phyloP scores from a whole-genome alignment of 2,797 vertebrate genomes.

The Nyctalus aviator region DNA sequence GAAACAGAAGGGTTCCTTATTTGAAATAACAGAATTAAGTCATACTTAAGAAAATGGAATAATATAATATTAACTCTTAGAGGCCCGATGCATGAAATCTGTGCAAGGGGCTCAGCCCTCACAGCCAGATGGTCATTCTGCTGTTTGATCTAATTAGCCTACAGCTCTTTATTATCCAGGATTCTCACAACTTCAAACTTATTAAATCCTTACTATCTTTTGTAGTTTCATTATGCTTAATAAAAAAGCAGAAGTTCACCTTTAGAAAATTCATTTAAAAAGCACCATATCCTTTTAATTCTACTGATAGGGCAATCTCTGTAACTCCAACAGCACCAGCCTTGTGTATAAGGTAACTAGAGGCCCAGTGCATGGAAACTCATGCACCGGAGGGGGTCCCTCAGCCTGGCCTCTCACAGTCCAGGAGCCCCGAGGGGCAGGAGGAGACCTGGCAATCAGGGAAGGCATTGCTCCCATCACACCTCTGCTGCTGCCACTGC shows the following conservation, averaged over 20 bases:
- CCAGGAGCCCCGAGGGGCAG: too few relatives aligned
- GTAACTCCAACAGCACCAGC: neutral
- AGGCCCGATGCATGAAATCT: too few relatives aligned
- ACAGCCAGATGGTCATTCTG: too few relatives aligned
- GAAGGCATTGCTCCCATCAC: too few relatives aligned
- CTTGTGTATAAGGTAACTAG: neutral
- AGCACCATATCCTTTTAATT: neutral
- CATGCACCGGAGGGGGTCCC: too few relatives aligned
- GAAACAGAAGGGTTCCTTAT: constrained; percentile 11
- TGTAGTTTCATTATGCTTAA: constrained; percentile 2
- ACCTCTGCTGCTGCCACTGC: too few relatives aligned
- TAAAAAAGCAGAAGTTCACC: neutral
- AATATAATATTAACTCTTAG: neutral
- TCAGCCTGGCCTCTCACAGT: too few relatives aligned
- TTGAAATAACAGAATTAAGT: constrained; percentile 35
- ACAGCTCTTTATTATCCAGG: too few relatives aligned
- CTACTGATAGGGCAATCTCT: neutral
- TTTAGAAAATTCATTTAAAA: constrained; percentile 24
- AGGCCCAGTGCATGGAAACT: too few relatives aligned
- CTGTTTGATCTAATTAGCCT: too few relatives aligned
- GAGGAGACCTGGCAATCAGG: too few relatives aligned
- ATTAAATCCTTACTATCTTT: neutral
- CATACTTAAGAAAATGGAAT: neutral
- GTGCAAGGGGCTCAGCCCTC: too few relatives aligned
- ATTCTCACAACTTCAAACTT: constrained; percentile 35